These are phyloP conservation scores for Lasioglossum vierecki DNA, from an alignment of 2,888 invertebrate genomes.

Conservation along the genomic window DNA sequence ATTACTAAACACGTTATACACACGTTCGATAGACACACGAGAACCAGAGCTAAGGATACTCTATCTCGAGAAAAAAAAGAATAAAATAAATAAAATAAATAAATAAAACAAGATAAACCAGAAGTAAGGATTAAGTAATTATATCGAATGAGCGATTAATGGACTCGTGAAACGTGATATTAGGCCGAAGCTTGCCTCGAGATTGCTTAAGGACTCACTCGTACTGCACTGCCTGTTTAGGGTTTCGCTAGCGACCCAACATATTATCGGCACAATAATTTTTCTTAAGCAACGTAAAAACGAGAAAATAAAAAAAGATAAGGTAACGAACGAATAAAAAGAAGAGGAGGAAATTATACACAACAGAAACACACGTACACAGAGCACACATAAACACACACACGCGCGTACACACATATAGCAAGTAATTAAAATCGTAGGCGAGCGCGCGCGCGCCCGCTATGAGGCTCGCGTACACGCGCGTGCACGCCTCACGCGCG, in stretches of 20 bases:
- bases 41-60: background rate
- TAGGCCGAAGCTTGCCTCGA: slow-evolving; percentile 84
- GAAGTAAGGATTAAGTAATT: slow-evolving; percentile 67
- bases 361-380: background rate
- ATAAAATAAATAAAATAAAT: background rate
- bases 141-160: slow-evolving; percentile 80
- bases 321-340: background rate
- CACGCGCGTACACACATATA: background rate
- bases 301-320: slow-evolving; percentile 57
- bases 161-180: slow-evolving; percentile 84
- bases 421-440: slow-evolving; percentile 59
- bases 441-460: slow-evolving; percentile 43
- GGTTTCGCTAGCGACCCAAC: slow-evolving; percentile 83
- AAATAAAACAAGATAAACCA: slow-evolving; percentile 27
- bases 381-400: background rate
- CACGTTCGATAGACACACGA: slow-evolving; percentile 33
- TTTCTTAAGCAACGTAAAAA: slow-evolving; percentile 83
- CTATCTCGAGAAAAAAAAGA: background rate
- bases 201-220: slow-evolving; percentile 84
- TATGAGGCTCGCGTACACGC: slow-evolving; percentile 44
- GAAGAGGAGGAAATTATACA: background rate
- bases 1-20: slow-evolving; percentile 42
- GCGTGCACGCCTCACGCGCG: slow-evolving; percentile 49
- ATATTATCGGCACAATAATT: slow-evolving; percentile 84
- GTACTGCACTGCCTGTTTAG: slow-evolving; percentile 84